Percentiles rank a stretch among this genome's conserved stretches.
These are phyloP conservation scores for Phoebastria nigripes DNA, from an alignment of 2,797 vertebrate genomes.

Conservation along the genomic window DNA sequence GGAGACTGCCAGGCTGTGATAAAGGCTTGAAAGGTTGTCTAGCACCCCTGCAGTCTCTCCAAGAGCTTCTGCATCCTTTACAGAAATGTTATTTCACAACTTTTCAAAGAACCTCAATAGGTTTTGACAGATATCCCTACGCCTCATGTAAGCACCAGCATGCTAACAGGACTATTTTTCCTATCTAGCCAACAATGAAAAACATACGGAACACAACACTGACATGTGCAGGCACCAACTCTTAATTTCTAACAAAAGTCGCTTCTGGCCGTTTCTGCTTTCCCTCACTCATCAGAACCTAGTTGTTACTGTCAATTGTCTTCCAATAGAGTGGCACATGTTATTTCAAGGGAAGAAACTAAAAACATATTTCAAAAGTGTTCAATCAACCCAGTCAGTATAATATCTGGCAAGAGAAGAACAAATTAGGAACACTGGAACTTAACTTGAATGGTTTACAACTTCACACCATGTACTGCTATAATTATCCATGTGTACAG, in stretches of 20 bases:
- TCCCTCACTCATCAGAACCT: background rate
- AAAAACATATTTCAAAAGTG: background rate
- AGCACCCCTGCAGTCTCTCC: background rate
- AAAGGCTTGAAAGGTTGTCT: background rate
- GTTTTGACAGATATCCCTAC: background rate
- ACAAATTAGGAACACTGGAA: background rate
- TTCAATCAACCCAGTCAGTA: background rate
- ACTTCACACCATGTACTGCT: background rate
- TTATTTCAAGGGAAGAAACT: background rate
- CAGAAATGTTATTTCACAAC: background rate
- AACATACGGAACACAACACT: background rate
- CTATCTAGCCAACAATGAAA: background rate
- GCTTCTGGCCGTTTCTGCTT: background rate
- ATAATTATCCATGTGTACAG: background rate
- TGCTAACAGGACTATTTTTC: background rate
- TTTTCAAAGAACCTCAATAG: background rate
- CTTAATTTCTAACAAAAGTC: background rate
- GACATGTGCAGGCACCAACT: background rate
- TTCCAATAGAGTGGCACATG: background rate
- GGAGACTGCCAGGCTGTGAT: background rate
- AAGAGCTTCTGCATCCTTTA: background rate
- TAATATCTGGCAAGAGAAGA: background rate
- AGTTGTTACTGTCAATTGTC: background rate
- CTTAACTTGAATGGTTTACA: background rate
- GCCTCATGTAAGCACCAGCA: background rate